Evolutionary conservation across 2,797 vertebrate genomes (phyloP).

Genomic region (Eremophila alpestris): DNA sequence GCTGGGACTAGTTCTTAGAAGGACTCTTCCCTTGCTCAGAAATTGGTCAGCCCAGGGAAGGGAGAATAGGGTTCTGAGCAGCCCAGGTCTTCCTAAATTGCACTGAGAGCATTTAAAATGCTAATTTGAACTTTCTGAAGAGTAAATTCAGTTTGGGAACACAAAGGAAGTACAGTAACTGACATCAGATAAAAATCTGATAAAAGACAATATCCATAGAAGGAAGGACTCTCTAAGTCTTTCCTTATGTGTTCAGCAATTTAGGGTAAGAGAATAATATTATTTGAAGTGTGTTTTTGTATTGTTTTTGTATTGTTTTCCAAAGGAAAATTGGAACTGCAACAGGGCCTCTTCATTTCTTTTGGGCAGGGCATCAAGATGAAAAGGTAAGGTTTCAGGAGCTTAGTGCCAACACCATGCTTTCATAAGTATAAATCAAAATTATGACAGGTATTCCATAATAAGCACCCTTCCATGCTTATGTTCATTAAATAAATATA

Average conservation of each 20-base stretch:
- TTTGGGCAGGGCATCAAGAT: neutral
- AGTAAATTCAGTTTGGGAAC: neutral
- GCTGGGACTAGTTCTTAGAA: neutral
- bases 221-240: neutral
- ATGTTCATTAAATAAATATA: neutral
- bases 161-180: neutral
- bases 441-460: neutral
- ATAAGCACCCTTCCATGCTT: neutral
- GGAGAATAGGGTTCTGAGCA: neutral
- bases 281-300: neutral
- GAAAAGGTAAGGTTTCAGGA: neutral
- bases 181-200: neutral
- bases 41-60: neutral
- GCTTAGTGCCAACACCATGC: neutral
- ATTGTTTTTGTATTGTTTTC: neutral
- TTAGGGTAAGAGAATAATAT: neutral
- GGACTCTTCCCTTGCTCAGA: neutral
- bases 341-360: neutral
- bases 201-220: neutral
- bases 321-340: neutral
- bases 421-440: neutral
- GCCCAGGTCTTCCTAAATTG: neutral
- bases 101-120: neutral
- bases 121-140: neutral
- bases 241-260: neutral